Evolutionary conservation across 2,797 vertebrate species (phyloP).

Genomic region (Alauda arvensis): DNA sequence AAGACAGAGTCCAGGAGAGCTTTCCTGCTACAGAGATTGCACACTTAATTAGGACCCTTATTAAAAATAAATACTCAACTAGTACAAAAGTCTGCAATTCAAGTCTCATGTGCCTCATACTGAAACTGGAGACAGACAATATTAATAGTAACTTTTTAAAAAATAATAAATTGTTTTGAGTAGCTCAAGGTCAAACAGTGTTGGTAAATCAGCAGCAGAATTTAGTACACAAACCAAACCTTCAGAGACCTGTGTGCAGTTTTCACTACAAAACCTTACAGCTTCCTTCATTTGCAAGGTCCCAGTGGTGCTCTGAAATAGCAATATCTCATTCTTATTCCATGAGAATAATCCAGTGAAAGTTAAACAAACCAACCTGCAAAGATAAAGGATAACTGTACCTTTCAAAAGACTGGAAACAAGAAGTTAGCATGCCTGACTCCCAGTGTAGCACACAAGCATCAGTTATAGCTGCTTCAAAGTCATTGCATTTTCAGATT

Average conservation of each 20-base stretch:
- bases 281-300: conserved; percentile 12
- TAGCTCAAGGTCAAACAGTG: background rate
- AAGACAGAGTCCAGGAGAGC: conserved; percentile 55
- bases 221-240: background rate
- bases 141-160: background rate
- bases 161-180: background rate
- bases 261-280: conserved; percentile 22
- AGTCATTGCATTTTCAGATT: background rate
- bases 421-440: background rate
- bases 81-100: conserved; percentile 12
- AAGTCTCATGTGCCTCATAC: background rate
- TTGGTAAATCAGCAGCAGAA: background rate
- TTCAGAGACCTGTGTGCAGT: background rate
- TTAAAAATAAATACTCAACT: conserved; percentile 52
- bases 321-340: conserved; percentile 26
- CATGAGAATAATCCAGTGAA: background rate
- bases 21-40: conserved; percentile 42
- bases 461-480: background rate
- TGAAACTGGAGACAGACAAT: background rate
- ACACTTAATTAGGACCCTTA: conserved; percentile 53
- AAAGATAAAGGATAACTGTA: conserved; percentile 11
- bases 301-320: background rate
- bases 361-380: conserved; percentile 37
- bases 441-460: background rate
- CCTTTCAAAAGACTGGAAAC: background rate